Percentiles rank a stretch among this genome's conserved stretches.
Evolutionary conservation across 2,113 vertebrate genomes (phyloP).

Genomic region (Hippocampus comes): DNA sequence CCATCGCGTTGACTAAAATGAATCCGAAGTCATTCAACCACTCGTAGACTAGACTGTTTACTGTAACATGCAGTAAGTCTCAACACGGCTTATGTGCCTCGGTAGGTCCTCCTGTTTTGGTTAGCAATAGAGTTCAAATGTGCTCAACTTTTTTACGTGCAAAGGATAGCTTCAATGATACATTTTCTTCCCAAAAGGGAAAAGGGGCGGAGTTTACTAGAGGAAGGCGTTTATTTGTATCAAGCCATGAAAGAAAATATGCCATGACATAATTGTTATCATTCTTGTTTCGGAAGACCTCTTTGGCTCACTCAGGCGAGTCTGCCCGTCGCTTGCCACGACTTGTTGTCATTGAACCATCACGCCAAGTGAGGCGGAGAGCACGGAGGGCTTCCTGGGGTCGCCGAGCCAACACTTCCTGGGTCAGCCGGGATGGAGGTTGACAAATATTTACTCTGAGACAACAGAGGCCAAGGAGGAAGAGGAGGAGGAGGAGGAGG

Average conservation of each 20-base stretch:
- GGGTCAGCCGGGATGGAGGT: slow-evolving; percentile 32
- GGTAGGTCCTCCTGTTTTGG: neutral
- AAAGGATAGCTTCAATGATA: no score
- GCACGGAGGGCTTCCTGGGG: slow-evolving; percentile 23
- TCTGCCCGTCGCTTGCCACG: slow-evolving; percentile 22
- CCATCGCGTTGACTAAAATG: no score
- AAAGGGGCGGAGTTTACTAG: no score
- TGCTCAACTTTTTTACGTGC: no score
- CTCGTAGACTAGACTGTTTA: neutral
- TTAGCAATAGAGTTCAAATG: neutral
- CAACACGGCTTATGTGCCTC: neutral
- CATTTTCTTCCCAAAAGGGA: no score
- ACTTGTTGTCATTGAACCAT: slow-evolving; percentile 35
- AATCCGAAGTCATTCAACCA: neutral
- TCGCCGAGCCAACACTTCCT: slow-evolving; percentile 49
- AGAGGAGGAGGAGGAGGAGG: slow-evolving; percentile 25
- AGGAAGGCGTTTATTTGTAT: neutral
- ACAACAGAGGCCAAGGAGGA: slow-evolving; percentile 7
- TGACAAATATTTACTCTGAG: slow-evolving; percentile 54
- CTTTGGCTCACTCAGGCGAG: slow-evolving; percentile 41
- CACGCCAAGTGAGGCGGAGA: slow-evolving; percentile 31
- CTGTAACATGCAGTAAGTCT: neutral
- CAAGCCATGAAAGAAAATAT: neutral
- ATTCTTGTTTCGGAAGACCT: slow-evolving; percentile 50
- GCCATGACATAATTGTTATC: slow-evolving; percentile 43